Evolutionary conservation across 2,888 invertebrate genomes (phyloP), one percentile per base, ranked within the genome.

Genomic region (Apotomis capreana): DNA sequence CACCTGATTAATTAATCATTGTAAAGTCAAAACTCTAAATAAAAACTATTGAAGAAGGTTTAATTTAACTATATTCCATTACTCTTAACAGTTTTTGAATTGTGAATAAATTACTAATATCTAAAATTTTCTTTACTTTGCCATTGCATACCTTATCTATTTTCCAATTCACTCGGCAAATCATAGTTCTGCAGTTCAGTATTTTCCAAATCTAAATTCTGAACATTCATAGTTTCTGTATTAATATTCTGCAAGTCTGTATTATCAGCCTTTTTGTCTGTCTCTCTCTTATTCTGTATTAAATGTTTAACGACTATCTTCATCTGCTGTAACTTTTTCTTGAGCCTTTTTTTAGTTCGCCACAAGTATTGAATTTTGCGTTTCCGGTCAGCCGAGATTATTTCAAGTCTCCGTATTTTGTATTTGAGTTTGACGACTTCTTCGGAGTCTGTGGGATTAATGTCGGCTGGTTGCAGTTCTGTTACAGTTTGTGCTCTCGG

Each of bases 361-460:
- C 88, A 87, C 84, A 90, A 83, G 0, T 85, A 77, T 44, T 86
- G 85, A 8, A 90, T 76, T 62, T 83, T 83, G 49, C 79, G 82
- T 73, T 87, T 89, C 54, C 90, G 81, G 15, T 84, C 86, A 4
- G 83, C 85, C 0, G 91, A 87, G 4, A 91, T 82, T 1, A 87
- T 78, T 78, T 89, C 88, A 6, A 91, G 76, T 68, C 89, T 82
- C 0, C 80, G 81, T 0, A 91, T 81, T 81, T 87, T 89, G 75
- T 87, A 77, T 76, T 89, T 91, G 0, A 91, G 75, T 74, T 86
- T 74, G 3, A 88, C 81, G 0, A 90, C 86, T 78, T 91, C 89
- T 60, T 86, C 81, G 0, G 89, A 76, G 67, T 92, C 90, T 0
- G 79, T 80, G 0, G 86, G 79, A 12, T 80, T 80, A 1, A 89